Conservation (phyloP, 2,113 vertebrate species). For the Elaphurus davidianus region DNA sequence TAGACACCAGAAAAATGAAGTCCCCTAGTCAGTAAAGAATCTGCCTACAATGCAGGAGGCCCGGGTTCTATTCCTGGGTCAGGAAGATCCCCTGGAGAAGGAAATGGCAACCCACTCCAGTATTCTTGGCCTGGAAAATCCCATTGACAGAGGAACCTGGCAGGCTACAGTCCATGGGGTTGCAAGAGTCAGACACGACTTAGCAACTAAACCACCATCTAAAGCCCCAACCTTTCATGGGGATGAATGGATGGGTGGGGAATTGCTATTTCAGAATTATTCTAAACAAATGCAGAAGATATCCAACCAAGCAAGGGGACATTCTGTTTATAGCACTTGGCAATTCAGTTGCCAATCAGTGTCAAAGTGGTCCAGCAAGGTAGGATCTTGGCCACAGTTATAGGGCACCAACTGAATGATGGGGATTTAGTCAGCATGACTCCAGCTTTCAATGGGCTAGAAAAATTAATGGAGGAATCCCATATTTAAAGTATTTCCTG, state of each 20-base stretch:
- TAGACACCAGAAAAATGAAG: background rate
- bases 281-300: background rate
- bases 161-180: background rate
- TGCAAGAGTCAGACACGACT: accelerated
- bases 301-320: background rate
- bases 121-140: background rate
- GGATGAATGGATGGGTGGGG: background rate
- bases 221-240: background rate
- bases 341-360: background rate
- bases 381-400: background rate
- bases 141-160: background rate
- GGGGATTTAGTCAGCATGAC: background rate
- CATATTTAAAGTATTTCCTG: background rate
- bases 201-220: background rate
- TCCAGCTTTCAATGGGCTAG: background rate
- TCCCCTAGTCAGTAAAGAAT: background rate
- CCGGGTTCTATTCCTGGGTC: background rate
- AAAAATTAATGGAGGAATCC: background rate
- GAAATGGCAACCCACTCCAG: background rate
- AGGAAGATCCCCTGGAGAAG: background rate
- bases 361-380: background rate
- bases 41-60: background rate
- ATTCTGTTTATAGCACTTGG: background rate
- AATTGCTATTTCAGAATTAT: background rate
- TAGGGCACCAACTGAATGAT: background rate